Conservation (phyloP, 2,888 invertebrate genomes). For the Drosophila siamana region DNA sequence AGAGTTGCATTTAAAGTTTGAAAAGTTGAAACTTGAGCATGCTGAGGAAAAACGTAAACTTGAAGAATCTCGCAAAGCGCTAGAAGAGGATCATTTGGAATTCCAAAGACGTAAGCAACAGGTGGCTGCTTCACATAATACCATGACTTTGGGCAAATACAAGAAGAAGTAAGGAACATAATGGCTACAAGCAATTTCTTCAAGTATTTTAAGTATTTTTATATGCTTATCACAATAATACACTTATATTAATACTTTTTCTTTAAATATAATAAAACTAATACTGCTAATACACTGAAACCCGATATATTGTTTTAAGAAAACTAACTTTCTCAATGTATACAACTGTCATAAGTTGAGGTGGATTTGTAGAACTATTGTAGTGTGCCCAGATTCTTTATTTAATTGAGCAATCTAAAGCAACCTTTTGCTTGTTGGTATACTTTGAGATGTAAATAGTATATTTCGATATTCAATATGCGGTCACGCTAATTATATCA, state of each 20-base stretch:
- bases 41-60: conserved; percentile 97
- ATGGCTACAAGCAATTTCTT: conserved; percentile 44
- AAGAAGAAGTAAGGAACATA: conserved; percentile 91
- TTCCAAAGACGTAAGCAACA: conserved; percentile 95
- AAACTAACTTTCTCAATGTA: too few species aligned
- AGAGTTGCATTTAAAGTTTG: conserved; percentile 97
- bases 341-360: too few species aligned
- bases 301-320: too few species aligned
- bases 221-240: neutral
- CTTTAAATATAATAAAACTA: neutral
- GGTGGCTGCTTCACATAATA: conserved; percentile 92
- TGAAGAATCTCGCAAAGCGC: conserved; percentile 95
- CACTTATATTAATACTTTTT: neutral
- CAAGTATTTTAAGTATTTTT: conserved; percentile 72
- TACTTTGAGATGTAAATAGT: neutral
- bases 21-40: conserved; percentile 97
- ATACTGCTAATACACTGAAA: too few species aligned
- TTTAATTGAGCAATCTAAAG: neutral
- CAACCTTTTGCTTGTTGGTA: neutral
- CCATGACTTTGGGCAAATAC: conserved; percentile 95
- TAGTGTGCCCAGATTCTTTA: neutral
- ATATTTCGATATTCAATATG: neutral
- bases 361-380: too few species aligned
- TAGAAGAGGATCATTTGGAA: conserved; percentile 97
- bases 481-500: conserved; percentile 22